Evolutionary conservation across 2,797 vertebrate species (phyloP).

Genomic region (Malurus splendens): DNA sequence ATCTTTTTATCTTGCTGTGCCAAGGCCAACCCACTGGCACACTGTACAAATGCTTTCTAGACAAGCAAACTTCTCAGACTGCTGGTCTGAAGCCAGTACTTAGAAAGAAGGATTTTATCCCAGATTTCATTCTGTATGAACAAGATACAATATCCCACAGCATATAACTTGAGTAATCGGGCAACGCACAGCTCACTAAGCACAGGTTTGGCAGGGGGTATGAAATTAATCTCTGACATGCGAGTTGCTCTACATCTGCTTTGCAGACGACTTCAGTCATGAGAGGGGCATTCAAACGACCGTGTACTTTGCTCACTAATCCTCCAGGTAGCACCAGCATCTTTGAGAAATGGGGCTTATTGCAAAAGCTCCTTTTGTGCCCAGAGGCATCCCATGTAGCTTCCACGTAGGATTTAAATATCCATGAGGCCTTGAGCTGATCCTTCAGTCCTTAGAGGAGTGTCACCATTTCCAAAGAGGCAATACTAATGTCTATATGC

Average conservation of each 20-base stretch:
- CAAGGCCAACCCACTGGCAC: background rate
- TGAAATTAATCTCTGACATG: conserved; percentile 3
- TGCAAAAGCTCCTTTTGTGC: background rate
- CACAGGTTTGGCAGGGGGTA: background rate
- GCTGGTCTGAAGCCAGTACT: conserved; percentile 8
- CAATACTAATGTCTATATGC: background rate
- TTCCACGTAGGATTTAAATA: background rate
- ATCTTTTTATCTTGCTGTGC: conserved; percentile 20
- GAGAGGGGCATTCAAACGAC: background rate
- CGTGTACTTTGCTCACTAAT: background rate
- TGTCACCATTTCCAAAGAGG: background rate
- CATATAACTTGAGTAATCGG: background rate
- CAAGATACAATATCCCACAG: background rate
- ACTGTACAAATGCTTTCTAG: conserved; percentile 20
- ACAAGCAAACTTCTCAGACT: conserved; percentile 6
- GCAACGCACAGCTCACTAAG: background rate
- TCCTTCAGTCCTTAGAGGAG: background rate
- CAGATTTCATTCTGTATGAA: conserved; percentile 4
- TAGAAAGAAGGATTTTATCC: conserved; percentile 22
- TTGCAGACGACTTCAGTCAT: background rate
- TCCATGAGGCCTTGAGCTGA: background rate
- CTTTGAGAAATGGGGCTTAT: background rate
- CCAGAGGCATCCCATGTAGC: background rate
- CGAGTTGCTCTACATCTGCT: background rate
- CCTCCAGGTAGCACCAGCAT: background rate